A percentile compares a stretch with the other conserved stretches of the same genome.
These are phyloP conservation scores for Argopecten irradians DNA, from an alignment of 1,140 invertebrate genomes.

Conservation along the genomic window DNA sequence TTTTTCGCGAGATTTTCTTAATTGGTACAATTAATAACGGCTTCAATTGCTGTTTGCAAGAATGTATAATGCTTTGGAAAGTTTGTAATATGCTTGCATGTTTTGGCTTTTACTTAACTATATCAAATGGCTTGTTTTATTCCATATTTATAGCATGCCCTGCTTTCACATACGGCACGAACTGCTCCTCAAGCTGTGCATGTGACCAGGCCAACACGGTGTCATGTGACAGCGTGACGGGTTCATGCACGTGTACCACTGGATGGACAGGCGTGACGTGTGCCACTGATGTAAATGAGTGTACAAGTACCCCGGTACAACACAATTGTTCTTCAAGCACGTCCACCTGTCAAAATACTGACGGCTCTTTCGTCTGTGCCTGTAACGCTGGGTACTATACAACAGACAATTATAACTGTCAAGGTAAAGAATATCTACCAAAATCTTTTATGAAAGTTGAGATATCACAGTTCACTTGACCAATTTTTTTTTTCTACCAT, in stretches of 20 bases:
- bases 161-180: slow-evolving; percentile 17
- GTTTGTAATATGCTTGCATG: not conserved
- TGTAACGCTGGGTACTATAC: slow-evolving; percentile 26
- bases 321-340: slow-evolving; percentile 25
- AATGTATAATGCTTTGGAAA: too few species aligned
- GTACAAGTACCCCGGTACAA: not conserved
- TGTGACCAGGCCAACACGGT: slow-evolving; percentile 33
- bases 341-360: slow-evolving; percentile 34
- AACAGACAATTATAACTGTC: not conserved
- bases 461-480: too few species aligned
- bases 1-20: too few species aligned
- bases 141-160: slow-evolving; percentile 35
- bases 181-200: slow-evolving; percentile 26
- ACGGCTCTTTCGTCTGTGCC: not conserved
- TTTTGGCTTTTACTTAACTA: not conserved
- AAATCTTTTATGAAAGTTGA: too few species aligned
- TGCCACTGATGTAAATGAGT: slow-evolving; percentile 34
- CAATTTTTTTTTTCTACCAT: too few species aligned
- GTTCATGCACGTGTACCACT: slow-evolving; percentile 35
- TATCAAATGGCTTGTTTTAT: not conserved
- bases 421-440: too few species aligned
- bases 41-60: too few species aligned
- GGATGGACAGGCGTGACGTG: slow-evolving; percentile 36
- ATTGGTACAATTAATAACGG: too few species aligned
- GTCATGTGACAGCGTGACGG: slow-evolving; percentile 34